A percentile compares a stretch with the other conserved stretches of the same genome.
phyloP scores from a whole-genome alignment of 1,140 invertebrate genomes.

The Macrobrachium rosenbergii region DNA sequence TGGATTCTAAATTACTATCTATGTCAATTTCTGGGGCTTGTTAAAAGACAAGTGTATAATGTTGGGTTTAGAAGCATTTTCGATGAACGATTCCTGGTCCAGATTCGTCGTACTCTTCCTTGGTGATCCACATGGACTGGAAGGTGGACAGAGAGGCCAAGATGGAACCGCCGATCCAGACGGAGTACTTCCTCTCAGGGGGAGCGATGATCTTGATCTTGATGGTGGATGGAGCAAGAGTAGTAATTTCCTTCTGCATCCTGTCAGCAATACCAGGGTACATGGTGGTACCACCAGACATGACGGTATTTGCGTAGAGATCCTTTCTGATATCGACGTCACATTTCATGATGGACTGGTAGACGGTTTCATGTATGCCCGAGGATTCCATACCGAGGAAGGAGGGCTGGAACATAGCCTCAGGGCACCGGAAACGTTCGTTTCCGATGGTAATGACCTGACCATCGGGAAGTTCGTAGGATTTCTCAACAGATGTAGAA shows the following conservation, averaged over 20 bases:
- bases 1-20: too few relatives aligned
- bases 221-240: constrained; percentile 85
- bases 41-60: not conserved
- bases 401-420: constrained; percentile 70
- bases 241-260: constrained; percentile 76
- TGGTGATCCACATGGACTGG: constrained; percentile 78
- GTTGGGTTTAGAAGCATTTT: constrained; percentile 39
- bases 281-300: constrained; percentile 78
- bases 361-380: constrained; percentile 86
- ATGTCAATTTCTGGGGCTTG: not conserved
- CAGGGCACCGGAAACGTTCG: constrained; percentile 18
- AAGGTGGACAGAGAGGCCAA: constrained; percentile 77
- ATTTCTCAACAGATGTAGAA: too few relatives aligned
- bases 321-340: constrained; percentile 77
- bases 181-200: constrained; percentile 73
- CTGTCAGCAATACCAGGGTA: constrained; percentile 76
- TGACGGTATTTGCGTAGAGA: constrained; percentile 83
- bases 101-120: constrained; percentile 68
- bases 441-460: not conserved
- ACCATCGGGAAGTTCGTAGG: too few relatives aligned
- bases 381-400: constrained; percentile 89
- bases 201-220: constrained; percentile 90
- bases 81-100: constrained; percentile 67
- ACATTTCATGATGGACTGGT: constrained; percentile 78
- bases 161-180: constrained; percentile 76